Base-by-base conservation (phyloP, 2,113 vertebrate genomes). In the Furnarius figulus region DNA sequence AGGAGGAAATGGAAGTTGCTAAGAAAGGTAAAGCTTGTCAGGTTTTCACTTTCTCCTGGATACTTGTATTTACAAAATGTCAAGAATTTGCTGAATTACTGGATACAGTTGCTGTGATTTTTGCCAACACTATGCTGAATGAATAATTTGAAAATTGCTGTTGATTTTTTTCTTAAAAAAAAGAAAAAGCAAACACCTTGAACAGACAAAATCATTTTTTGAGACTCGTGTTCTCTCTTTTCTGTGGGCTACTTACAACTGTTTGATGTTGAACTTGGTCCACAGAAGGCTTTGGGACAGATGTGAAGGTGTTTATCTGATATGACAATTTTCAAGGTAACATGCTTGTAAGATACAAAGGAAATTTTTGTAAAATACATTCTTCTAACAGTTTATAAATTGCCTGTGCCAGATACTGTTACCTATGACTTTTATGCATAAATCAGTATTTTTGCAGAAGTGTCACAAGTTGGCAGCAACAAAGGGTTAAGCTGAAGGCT, bases 1-100 rank as follows among this genome's bases (percentile, higher is more conserved):
- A 99, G 98, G 99, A 99, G 98, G 99, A 99, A 98, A 99, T 99
- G 99, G 99, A 99, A 98, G 98, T 99, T 67, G 99, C 99, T 97
- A 99, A 99, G 98, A 99, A 99, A 99, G 99, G 99, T 99, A 98
- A 96, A 47, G 39, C 93, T 83, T 61, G 25, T 47, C 9, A 46
- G 85, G 19, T 90, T 91, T 84, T 68, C 8, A 42, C 30, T 95
- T 71, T 14, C 30, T 95, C 92, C 46, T 91, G 80, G 40, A 81
- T 77, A 44, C 18, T 25, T 71, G 5, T 23, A 46, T 89, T 89
- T 56, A 33, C 15, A 65, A 59, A 61, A 47, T 83, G 10, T 61
- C 12, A 24, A 12, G 49, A 39, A 30, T 53, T 78, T 76, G 62
- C 23, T 86, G 68, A 58, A 80, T 68, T 78, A 47, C 76, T 88